Conservation (phyloP, 2,113 vertebrate genomes). For the Ia io region DNA sequence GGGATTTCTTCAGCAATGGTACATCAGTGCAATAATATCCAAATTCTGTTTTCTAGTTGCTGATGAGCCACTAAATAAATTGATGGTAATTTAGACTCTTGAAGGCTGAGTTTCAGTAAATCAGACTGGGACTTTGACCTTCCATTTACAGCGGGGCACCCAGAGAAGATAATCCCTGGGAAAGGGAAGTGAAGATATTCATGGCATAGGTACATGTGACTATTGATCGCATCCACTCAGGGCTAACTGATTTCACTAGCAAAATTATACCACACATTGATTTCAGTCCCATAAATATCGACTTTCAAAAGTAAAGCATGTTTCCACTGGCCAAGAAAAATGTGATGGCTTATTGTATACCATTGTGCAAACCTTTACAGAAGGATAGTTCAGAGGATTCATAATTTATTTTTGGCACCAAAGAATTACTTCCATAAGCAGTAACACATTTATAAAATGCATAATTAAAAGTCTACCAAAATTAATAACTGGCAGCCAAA, state of each 20-base stretch:
- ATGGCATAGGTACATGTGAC: background rate
- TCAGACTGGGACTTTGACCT: constrained; percentile 43
- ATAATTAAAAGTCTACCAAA: background rate
- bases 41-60: constrained; percentile 56
- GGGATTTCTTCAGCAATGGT: constrained; percentile 25
- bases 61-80: constrained; percentile 38
- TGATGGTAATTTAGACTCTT: constrained; percentile 28
- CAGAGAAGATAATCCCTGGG: background rate
- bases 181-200: constrained; percentile 24
- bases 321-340: constrained; percentile 46
- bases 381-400: background rate
- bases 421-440: background rate
- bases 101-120: constrained; percentile 46
- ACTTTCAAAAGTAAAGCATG: constrained; percentile 30
- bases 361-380: background rate
- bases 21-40: constrained; percentile 40
- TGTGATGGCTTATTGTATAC: background rate
- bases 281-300: background rate
- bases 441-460: background rate
- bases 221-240: constrained; percentile 43
- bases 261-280: constrained; percentile 45
- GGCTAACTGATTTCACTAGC: constrained; percentile 41
- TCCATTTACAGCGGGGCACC: background rate
- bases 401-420: background rate
- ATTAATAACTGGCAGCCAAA: background rate